phyloP scores from a whole-genome alignment of 2,888 invertebrate species.

The Chrysolina haemoptera region DNA sequence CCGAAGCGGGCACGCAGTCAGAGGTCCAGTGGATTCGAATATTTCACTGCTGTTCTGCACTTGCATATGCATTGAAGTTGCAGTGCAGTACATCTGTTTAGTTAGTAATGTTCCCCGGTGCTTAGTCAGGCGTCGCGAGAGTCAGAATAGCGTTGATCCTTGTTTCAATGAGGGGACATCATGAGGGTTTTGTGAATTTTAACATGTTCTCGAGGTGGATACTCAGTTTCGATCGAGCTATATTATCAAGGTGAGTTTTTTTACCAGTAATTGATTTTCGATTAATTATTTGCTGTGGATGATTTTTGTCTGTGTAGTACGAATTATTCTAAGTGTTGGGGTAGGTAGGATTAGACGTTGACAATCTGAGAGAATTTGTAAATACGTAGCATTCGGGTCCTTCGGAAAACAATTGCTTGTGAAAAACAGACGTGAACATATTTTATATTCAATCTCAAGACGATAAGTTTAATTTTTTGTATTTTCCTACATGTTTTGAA shows the following conservation, averaged over 20 bases:
- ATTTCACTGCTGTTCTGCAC: constrained; percentile 40
- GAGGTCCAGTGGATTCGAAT: constrained; percentile 14
- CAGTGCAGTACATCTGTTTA: constrained; percentile 39
- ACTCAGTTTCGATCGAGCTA: constrained; percentile 35
- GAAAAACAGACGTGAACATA: too few species aligned
- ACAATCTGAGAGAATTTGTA: neutral
- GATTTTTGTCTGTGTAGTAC: neutral
- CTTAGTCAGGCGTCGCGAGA: neutral
- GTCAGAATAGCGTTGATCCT: neutral
- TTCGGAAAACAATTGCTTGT: neutral
- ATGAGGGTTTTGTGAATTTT: constrained; percentile 9
- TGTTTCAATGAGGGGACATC: neutral
- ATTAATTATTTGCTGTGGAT: neutral
- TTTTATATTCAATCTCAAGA: too few species aligned
- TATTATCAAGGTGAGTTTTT: constrained; percentile 46
- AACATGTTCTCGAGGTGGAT: constrained; percentile 34
- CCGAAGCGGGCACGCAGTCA: neutral
- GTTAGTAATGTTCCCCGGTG: constrained; percentile 5
- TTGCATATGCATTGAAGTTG: constrained; percentile 48
- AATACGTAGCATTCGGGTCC: neutral
- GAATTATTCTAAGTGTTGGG: neutral
- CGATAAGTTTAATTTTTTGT: neutral
- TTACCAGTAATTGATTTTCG: constrained; percentile 12
- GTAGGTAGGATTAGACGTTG: too few species aligned
- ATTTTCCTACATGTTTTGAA: neutral